Percentiles rank a stretch among this genome's conserved stretches.
Evolutionary conservation across 2,797 vertebrate species (phyloP).

Genomic region (Rhinophrynus dorsalis): DNA sequence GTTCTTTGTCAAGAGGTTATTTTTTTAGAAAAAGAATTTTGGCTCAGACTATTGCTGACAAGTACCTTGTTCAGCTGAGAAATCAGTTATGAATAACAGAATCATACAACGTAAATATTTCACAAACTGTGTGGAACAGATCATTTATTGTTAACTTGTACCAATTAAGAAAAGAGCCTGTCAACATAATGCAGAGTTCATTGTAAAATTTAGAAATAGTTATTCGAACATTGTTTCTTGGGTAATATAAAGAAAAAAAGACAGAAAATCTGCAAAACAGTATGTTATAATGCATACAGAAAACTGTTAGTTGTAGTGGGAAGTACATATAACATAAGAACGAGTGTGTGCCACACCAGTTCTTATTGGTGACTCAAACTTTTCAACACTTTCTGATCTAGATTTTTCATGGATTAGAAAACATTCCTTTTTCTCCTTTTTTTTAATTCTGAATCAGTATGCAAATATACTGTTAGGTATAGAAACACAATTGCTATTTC

Average conservation of each 20-base stretch:
- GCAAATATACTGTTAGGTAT: slow-evolving; percentile 19
- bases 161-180: slow-evolving; percentile 11
- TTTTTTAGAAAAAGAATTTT: slow-evolving; percentile 16
- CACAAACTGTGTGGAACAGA: background rate
- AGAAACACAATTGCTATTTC: background rate
- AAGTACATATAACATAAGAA: background rate
- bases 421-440: background rate
- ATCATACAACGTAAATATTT: background rate
- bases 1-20: slow-evolving; percentile 27
- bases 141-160: slow-evolving; percentile 37
- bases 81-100: slow-evolving; percentile 26
- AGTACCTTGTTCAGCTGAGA: slow-evolving; percentile 6
- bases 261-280: background rate
- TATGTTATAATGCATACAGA: background rate
- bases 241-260: background rate
- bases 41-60: slow-evolving; percentile 27
- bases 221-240: slow-evolving; percentile 8
- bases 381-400: background rate
- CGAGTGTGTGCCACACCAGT: background rate
- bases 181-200: slow-evolving; percentile 9
- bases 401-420: slow-evolving; percentile 4
- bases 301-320: background rate
- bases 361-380: background rate
- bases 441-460: background rate
- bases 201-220: slow-evolving; percentile 10